Percentiles rank a stretch among this genome's conserved stretches.
Conservation (phyloP, 2,797 vertebrate genomes). For the Molossus molossus region DNA sequence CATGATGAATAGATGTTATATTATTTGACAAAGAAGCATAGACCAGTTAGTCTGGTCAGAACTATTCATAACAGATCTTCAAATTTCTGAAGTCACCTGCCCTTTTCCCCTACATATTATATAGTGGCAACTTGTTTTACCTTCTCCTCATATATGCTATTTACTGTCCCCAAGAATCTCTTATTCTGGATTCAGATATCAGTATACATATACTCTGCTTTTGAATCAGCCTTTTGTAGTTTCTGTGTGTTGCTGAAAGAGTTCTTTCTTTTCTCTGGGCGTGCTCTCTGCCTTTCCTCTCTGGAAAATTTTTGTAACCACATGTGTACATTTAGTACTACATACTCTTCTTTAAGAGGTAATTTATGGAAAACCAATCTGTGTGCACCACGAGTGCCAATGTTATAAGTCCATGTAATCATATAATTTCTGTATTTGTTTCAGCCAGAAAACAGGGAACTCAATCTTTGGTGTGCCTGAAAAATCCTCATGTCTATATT, state of each 20-base stretch:
- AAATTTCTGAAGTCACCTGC: background rate
- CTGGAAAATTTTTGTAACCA: constrained; percentile 83
- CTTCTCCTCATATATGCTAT: background rate
- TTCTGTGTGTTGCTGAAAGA: constrained; percentile 64
- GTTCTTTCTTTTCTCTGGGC: constrained; percentile 80
- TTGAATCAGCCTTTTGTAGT: constrained; percentile 24
- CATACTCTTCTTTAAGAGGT: constrained; percentile 80
- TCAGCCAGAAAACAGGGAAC: constrained; percentile 69
- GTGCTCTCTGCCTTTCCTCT: constrained; percentile 75
- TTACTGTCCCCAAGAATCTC: background rate
- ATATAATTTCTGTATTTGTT: constrained; percentile 75
- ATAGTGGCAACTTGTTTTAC: background rate
- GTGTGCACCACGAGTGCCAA: constrained; percentile 62
- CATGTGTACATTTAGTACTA: constrained; percentile 77
- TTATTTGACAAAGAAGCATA: background rate
- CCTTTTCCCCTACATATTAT: background rate
- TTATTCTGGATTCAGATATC: background rate
- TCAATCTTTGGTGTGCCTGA: constrained; percentile 33
- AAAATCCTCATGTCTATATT: background rate
- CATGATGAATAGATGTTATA: background rate
- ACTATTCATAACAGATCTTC: background rate
- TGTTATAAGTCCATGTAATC: constrained; percentile 72
- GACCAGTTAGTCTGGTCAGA: background rate
- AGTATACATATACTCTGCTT: background rate
- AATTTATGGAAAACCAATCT: constrained; percentile 84